Conservation (phyloP, 2,888 invertebrate genomes). For the Eledone cirrhosa region DNA sequence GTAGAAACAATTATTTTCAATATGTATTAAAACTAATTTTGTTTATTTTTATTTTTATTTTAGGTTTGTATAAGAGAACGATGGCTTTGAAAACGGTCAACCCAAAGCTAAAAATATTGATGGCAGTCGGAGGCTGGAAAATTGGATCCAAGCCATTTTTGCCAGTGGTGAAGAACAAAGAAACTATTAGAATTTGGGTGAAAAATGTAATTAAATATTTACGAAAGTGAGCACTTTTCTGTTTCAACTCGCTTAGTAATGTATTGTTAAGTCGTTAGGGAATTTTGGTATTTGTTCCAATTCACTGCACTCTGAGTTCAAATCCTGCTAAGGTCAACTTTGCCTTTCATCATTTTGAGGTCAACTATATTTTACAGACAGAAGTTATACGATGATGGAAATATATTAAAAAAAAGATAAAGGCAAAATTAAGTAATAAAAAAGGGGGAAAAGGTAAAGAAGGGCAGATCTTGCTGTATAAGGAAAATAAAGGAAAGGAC, state of each 20-base stretch:
- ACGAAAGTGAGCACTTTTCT: constrained; percentile 37
- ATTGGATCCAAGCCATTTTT: constrained; percentile 54
- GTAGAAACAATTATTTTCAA: no score
- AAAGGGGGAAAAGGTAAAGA: no score
- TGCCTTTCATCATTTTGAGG: no score
- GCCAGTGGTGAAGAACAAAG: constrained; percentile 38
- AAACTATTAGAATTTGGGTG: constrained; percentile 37
- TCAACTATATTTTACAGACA: no score
- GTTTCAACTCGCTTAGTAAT: not conserved
- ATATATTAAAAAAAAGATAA: no score
- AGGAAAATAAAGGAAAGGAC: no score
- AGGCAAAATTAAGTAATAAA: no score
- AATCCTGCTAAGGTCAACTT: no score
- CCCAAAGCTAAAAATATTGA: constrained; percentile 79
- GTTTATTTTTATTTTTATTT: not conserved
- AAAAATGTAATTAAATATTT: constrained; percentile 45
- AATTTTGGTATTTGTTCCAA: not conserved
- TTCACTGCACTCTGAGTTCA: not conserved
- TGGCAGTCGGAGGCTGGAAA: constrained; percentile 93
- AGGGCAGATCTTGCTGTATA: no score
- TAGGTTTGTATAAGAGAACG: constrained; percentile 77
- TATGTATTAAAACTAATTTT: no score
- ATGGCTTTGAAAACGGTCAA: constrained; percentile 74
- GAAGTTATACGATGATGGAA: no score
- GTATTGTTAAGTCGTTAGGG: not conserved